These are phyloP conservation scores for Cossypha dichroa DNA, from an alignment of 2,797 vertebrate species.

Conservation along the genomic window DNA sequence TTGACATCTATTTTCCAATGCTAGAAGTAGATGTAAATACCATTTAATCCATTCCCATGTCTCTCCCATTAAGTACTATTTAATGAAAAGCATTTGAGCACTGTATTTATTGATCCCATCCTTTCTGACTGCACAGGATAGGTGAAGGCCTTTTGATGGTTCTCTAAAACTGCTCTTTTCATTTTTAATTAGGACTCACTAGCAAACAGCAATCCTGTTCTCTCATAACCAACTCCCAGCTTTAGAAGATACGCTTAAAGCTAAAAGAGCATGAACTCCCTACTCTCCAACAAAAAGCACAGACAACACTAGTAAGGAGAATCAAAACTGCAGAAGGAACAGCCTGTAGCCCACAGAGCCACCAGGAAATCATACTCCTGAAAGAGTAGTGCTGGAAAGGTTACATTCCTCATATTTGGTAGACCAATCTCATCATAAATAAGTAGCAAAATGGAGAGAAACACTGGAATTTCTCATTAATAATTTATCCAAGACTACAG, in stretches of 20 bases:
- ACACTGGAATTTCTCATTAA: not conserved
- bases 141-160: not conserved
- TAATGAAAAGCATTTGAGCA: not conserved
- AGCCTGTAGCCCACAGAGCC: not conserved
- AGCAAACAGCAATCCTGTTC: conserved; percentile 38
- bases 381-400: not conserved
- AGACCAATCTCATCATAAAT: not conserved
- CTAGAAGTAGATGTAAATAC: not conserved
- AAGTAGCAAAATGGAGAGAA: not conserved
- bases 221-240: not conserved
- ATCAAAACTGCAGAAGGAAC: not conserved
- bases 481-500: not conserved
- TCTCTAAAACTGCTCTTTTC: not conserved
- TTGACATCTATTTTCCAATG: not conserved
- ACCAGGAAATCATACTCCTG: not conserved
- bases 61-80: not conserved
- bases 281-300: not conserved
- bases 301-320: not conserved
- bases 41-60: not conserved
- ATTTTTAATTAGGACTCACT: conserved; percentile 22
- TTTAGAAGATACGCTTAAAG: not conserved
- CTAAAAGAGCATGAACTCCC: not conserved
- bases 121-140: not conserved
- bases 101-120: not conserved
- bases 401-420: not conserved